Evolutionary conservation across 2,113 vertebrate species (phyloP).

Genomic region (Pholis gunnellus): DNA sequence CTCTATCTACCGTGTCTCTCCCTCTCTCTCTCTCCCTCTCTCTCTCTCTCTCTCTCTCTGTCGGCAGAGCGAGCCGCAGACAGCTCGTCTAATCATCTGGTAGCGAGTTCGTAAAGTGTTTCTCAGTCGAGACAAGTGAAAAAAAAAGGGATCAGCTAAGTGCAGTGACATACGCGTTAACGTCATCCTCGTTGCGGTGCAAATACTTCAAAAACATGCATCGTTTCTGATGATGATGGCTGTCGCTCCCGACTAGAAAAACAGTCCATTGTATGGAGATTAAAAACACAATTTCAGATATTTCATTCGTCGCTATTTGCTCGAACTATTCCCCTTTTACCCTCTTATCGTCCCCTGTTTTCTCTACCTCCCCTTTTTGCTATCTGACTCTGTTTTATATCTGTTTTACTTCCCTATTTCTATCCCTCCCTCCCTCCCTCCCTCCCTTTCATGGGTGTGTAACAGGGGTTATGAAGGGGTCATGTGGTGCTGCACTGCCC

Average conservation of each 20-base stretch:
- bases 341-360: constrained; percentile 23
- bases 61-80: constrained; percentile 23
- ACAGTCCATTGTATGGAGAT: background rate
- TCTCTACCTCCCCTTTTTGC: constrained; percentile 19
- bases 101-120: constrained; percentile 27
- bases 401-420: constrained; percentile 27
- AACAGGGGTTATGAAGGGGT: constrained; percentile 70
- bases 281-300: too few species aligned
- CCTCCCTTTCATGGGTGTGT: constrained; percentile 59
- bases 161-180: constrained; percentile 10
- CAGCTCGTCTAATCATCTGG: constrained; percentile 28
- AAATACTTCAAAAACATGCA: background rate
- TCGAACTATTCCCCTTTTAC: constrained; percentile 5
- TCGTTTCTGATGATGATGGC: background rate
- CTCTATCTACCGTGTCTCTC: constrained; percentile 18
- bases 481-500: constrained; percentile 67
- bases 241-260: background rate
- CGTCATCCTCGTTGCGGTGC: constrained; percentile 11
- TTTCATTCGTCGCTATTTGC: background rate
- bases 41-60: constrained; percentile 23
- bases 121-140: constrained; percentile 11
- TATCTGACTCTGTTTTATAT: constrained; percentile 33
- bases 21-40: constrained; percentile 7
- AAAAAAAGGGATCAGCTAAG: constrained; percentile 15
- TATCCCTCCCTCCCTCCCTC: constrained; percentile 31